Conservation (phyloP, 2,888 invertebrate genomes). For the Anthophora plumipes region DNA sequence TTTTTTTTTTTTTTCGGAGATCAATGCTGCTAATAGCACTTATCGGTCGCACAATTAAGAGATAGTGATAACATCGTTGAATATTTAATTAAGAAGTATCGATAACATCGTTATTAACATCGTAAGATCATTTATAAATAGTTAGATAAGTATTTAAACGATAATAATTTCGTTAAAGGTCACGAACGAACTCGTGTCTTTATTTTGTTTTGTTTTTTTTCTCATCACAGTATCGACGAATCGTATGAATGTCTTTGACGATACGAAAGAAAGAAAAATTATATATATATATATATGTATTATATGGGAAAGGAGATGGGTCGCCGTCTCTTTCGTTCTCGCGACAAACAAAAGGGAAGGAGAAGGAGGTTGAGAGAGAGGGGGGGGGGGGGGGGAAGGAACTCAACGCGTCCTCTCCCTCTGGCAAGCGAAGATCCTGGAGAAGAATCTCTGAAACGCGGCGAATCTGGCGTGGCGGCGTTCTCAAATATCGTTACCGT, state of each 20-base stretch:
- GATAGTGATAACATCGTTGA: slow-evolving; percentile 27
- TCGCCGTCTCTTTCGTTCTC: neutral
- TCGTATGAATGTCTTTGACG: neutral
- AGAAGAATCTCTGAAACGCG: slow-evolving; percentile 72
- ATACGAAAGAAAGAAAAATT: neutral
- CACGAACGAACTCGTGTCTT: slow-evolving; percentile 1
- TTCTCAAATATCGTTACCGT: slow-evolving; percentile 78
- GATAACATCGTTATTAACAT: slow-evolving; percentile 10
- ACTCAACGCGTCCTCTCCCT: slow-evolving; percentile 70
- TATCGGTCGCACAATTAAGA: slow-evolving; percentile 57
- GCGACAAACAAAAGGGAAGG: too few species aligned
- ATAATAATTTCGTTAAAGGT: slow-evolving; percentile 22
- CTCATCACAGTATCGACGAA: slow-evolving; percentile 46
- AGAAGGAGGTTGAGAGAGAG: neutral
- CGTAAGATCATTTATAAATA: slow-evolving; percentile 25
- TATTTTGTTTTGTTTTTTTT: neutral
- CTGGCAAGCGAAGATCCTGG: slow-evolving; percentile 77
- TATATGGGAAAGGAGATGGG: too few species aligned
- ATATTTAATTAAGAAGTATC: slow-evolving; percentile 17
- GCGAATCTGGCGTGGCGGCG: slow-evolving; percentile 61
- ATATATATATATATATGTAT: neutral
- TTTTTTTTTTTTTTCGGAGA: slow-evolving; percentile 17
- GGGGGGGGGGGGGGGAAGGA: too few species aligned
- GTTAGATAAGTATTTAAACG: slow-evolving; percentile 32
- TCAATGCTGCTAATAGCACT: slow-evolving; percentile 71